Conservation (phyloP, 1,140 invertebrate genomes). For the Drosophila parabipectinata region DNA sequence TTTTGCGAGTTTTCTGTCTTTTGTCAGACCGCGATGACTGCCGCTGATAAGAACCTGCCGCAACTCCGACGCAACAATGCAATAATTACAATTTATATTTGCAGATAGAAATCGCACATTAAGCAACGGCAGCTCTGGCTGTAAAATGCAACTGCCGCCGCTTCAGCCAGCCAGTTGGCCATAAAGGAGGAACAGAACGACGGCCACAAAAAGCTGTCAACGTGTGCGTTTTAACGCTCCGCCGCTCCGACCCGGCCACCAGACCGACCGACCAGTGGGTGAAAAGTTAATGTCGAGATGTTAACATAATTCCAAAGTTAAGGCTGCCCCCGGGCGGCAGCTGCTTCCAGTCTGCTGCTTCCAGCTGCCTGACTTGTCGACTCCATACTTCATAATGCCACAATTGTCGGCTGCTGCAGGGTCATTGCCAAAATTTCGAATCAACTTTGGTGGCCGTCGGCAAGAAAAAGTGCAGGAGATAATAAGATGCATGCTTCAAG, state of each 20-base stretch:
- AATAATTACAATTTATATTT: constrained; percentile 82
- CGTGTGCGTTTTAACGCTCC: constrained; percentile 78
- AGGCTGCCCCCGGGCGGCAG: constrained; percentile 40
- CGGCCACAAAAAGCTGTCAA: constrained; percentile 67
- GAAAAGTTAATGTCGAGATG: constrained; percentile 35
- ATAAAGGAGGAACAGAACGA: constrained; percentile 17
- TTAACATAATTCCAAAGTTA: constrained; percentile 18
- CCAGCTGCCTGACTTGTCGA: constrained; percentile 47
- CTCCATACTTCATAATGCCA: constrained; percentile 13
- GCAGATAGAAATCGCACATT: constrained; percentile 77
- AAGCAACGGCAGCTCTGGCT: constrained; percentile 52
- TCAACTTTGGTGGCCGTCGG: constrained; percentile 69
- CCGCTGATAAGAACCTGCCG: constrained; percentile 49
- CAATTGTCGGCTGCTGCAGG: constrained; percentile 44
- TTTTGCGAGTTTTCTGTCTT: constrained; percentile 4
- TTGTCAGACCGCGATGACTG: constrained; percentile 48
- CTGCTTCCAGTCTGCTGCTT: constrained; percentile 46
- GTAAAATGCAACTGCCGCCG: constrained; percentile 45
- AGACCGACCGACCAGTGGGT: constrained; percentile 34
- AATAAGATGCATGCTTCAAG: neutral
- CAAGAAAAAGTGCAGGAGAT: constrained; percentile 12
- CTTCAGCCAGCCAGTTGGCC: constrained; percentile 28
- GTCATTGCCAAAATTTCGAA: constrained; percentile 67
- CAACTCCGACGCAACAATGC: constrained; percentile 60
- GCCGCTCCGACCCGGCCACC: constrained; percentile 25